Base-by-base conservation (phyloP, 1,140 invertebrate genomes). In the Heterodera schachtii region DNA sequence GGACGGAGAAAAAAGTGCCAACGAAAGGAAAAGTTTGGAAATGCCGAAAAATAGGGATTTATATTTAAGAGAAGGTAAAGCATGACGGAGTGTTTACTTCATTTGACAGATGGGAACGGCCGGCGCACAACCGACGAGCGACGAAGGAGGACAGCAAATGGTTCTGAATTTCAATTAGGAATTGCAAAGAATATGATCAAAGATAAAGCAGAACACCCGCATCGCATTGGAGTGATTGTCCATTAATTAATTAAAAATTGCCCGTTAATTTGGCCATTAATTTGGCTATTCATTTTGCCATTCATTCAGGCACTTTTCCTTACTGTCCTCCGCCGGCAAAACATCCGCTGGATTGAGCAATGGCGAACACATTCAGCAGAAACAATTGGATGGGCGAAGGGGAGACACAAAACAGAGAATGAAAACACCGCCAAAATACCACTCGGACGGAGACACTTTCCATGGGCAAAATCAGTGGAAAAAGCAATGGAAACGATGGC, bases 61-160 rank as follows among this genome's bases (percentile, higher is more conserved):
- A 75, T 44, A 74, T 73, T 73, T 73, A 31, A 31, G 31, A 31
- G 31, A 31, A 31, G 31, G 31, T 31, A 31, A 31, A 31, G 31
- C 31, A 31, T 31, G 31, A 31, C 31, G 31, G 47, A 21, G n/a
- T 73, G 16, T 49, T 19, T 69, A 70, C 44, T n/a, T 52, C 64
- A 44, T 70, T 60, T 19, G 13, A 64, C 77, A 78, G 43, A 70
- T 69, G 70, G 77, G 77, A 47, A 78, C n/a, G 31, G 77, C 41
- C 66, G 77, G 77, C 2, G 77, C 64, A 78, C 77, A 78, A 41
- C 77, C 77, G 49, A 78, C 47, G 31, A 64, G 21, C 31, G 77
- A 78, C 47, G 47, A 78, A 31, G 77, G 77, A 31, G 77, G 77
- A 46, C 77, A 78, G 44, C 77, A 78, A 78, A 78, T 78, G 13